Conservation (phyloP, 2,113 vertebrate genomes). For the Scartelaos histophorus region DNA sequence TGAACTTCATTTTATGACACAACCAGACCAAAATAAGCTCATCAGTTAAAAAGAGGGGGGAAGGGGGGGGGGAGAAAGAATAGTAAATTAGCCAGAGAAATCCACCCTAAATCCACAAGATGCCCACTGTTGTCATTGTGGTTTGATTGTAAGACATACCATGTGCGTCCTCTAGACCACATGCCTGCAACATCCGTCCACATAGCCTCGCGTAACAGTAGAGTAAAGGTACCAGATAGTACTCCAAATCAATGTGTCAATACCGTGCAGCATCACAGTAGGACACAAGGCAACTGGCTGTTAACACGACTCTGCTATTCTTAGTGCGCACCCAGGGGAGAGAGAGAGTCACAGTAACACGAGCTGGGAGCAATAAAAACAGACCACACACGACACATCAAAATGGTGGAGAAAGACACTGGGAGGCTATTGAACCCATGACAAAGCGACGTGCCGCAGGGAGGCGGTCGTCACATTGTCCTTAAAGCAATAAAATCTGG, state of each 20-base stretch:
- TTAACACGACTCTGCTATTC: constrained; percentile 47
- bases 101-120: neutral
- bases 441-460: constrained; percentile 28
- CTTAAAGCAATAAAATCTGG: neutral
- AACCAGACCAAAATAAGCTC: neutral
- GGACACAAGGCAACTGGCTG: constrained; percentile 34
- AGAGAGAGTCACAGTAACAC: constrained; percentile 37
- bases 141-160: neutral
- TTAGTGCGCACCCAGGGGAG: constrained; percentile 38
- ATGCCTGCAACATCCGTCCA: constrained; percentile 2
- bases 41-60: neutral
- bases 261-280: constrained; percentile 27
- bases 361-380: constrained; percentile 38
- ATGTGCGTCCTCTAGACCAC: neutral
- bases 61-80: no score
- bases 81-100: neutral
- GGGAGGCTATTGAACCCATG: constrained; percentile 27
- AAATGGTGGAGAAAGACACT: constrained; percentile 26
- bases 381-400: constrained; percentile 50
- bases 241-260: constrained; percentile 26
- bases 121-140: neutral
- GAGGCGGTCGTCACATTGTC: neutral
- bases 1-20: neutral
- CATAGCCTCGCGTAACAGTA: constrained; percentile 6
- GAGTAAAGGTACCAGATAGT: constrained; percentile 34